Evolutionary conservation across 2,113 vertebrate species (phyloP).

Genomic region (Phodopus roborovskii): DNA sequence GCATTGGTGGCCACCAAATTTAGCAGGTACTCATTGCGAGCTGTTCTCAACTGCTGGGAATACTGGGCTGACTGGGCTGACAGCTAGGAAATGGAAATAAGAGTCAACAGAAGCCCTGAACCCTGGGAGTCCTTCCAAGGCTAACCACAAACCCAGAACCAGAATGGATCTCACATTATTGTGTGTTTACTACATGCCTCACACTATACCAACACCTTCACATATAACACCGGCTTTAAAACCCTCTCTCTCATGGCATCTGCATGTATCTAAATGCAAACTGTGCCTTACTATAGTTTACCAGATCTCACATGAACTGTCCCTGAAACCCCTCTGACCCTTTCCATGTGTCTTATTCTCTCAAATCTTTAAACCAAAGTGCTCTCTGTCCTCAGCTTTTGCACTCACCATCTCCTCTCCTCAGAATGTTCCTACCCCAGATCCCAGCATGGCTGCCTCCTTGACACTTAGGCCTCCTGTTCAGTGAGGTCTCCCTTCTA

Average conservation of each 20-base stretch:
- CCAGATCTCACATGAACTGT: neutral
- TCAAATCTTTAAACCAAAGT: conserved; percentile 13
- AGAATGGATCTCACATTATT: conserved; percentile 24
- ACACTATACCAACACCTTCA: neutral
- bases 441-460: neutral
- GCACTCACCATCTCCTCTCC: neutral
- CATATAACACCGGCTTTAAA: conserved; percentile 1
- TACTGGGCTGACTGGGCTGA: conserved; percentile 88
- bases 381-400: neutral
- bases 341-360: neutral
- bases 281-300: neutral
- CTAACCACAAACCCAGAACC: neutral
- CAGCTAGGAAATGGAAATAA: conserved; percentile 81
- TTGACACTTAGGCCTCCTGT: conserved; percentile 1
- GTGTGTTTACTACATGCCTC: neutral
- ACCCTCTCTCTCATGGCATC: neutral
- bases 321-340: neutral
- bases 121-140: neutral
- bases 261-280: neutral
- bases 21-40: conserved; percentile 92
- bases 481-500: conserved; percentile 42
- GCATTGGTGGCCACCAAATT: conserved; percentile 89
- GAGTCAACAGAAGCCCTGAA: neutral
- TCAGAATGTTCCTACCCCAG: neutral
- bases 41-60: conserved; percentile 87